phyloP scores from a whole-genome alignment of 2,888 invertebrate genomes.

The Subacronicta megacephala region DNA sequence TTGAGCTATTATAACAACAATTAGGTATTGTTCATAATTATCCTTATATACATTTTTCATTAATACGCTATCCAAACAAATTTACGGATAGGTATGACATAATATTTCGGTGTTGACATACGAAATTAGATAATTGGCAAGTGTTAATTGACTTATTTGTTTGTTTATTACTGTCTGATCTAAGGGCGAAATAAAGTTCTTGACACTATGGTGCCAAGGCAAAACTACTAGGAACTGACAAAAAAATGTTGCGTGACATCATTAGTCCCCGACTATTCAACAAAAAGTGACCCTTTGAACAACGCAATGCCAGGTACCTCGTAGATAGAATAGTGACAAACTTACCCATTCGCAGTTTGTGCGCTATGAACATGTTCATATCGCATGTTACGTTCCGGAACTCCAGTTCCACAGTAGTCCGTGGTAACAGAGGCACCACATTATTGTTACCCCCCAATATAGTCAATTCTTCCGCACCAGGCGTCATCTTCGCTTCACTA shows the following conservation, averaged over 20 bases:
- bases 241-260: neutral
- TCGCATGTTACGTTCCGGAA: slow-evolving; percentile 92
- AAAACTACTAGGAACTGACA: neutral
- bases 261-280: neutral
- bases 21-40: too few relatives aligned
- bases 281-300: neutral
- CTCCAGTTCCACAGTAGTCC: slow-evolving; percentile 91
- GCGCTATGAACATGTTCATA: slow-evolving; percentile 89
- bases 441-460: slow-evolving; percentile 79
- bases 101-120: neutral
- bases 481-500: slow-evolving; percentile 66
- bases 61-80: neutral
- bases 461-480: slow-evolving; percentile 68
- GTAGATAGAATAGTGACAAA: slow-evolving; percentile 42
- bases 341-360: slow-evolving; percentile 90
- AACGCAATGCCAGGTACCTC: slow-evolving; percentile 26
- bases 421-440: slow-evolving; percentile 79
- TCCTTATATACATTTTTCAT: neutral
- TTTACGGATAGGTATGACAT: neutral
- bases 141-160: slow-evolving; percentile 8
- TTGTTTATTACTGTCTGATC: neutral
- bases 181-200: neutral
- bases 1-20: too few relatives aligned
- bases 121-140: slow-evolving; percentile 8
- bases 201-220: neutral